These are phyloP conservation scores for Rhombomys opimus DNA, from an alignment of 2,113 vertebrate genomes.

Conservation along the genomic window DNA sequence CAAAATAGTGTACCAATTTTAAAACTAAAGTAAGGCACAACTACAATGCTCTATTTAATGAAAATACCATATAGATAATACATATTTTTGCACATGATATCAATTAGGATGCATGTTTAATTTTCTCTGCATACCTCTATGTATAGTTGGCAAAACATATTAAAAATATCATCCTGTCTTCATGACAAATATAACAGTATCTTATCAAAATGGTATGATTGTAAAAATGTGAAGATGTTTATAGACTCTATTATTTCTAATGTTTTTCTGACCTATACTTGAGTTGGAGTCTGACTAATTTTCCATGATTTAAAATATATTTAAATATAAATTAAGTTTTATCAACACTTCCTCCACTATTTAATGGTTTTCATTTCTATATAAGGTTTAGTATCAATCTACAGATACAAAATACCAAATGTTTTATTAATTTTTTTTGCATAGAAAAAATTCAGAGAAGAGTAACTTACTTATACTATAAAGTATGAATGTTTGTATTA, in stretches of 20 bases:
- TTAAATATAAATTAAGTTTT: background rate
- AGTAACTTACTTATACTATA: background rate
- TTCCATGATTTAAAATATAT: background rate
- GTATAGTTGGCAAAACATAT: background rate
- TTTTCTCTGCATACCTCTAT: too few relatives aligned
- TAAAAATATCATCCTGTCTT: background rate
- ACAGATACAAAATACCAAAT: background rate
- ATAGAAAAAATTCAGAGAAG: background rate
- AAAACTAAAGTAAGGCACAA: background rate
- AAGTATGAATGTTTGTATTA: background rate
- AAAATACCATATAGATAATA: background rate
- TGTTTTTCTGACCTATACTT: background rate
- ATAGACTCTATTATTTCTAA: background rate
- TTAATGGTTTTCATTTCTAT: background rate
- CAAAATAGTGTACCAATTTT: background rate
- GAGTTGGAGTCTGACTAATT: background rate
- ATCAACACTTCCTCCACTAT: background rate
- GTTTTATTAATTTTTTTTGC: background rate
- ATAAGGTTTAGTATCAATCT: background rate
- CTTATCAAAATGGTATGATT: background rate
- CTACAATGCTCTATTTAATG: too few relatives aligned
- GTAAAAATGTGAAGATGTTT: background rate
- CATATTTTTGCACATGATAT: background rate
- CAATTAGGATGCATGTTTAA: background rate
- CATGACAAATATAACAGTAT: background rate